These are phyloP conservation scores for Carettochelys insculpta DNA, from an alignment of 2,113 vertebrate species.

Conservation along the genomic window DNA sequence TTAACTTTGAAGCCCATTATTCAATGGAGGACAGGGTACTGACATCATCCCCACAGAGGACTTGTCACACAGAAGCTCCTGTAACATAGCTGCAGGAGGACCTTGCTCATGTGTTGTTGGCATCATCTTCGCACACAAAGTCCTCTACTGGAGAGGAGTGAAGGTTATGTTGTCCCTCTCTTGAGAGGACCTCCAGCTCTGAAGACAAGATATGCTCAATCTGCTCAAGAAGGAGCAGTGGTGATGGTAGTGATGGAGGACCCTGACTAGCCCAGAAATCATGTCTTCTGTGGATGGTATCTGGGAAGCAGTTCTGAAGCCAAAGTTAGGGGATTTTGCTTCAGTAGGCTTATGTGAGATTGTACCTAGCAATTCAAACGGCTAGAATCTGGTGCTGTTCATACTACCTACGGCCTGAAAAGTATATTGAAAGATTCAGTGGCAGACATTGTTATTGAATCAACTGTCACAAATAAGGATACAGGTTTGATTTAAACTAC, in stretches of 20 bases:
- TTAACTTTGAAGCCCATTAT: not conserved
- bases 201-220: not conserved
- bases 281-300: not conserved
- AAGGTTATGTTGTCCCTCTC: not conserved
- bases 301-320: not conserved
- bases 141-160: not conserved
- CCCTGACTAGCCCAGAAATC: not conserved
- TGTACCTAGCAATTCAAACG: not conserved
- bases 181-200: not conserved
- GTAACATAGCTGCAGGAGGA: not conserved
- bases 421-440: not conserved
- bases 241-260: not conserved
- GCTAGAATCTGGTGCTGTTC: not conserved
- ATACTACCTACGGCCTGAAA: not conserved
- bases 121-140: not conserved
- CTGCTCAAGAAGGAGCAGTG: not conserved
- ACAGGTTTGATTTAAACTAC: not conserved
- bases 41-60: not conserved
- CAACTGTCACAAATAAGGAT: not conserved
- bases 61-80: not conserved
- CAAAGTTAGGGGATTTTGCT: not conserved
- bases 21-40: not conserved
- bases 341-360: not conserved
- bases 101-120: not conserved
- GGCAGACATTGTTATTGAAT: not conserved